A percentile compares a stretch with the other conserved stretches of the same genome.
phyloP scores from a whole-genome alignment of 2,113 vertebrate species.

The Periophthalmodon schlosseri region DNA sequence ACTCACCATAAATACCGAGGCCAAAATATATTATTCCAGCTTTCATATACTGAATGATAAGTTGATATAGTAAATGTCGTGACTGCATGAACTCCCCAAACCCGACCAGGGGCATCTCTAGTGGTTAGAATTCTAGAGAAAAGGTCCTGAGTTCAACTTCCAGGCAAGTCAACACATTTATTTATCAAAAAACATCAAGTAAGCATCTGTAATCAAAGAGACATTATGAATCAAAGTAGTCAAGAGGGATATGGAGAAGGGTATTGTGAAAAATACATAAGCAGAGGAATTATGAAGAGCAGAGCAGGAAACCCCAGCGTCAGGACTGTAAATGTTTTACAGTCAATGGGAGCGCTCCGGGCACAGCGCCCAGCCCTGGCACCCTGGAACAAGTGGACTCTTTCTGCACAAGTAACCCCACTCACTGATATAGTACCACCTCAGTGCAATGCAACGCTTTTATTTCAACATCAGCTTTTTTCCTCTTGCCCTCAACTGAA shows the following conservation, averaged over 20 bases:
- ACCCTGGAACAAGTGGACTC: conserved; percentile 27
- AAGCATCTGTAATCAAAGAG: not conserved
- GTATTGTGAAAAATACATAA: conserved; percentile 34
- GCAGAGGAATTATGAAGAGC: conserved; percentile 26
- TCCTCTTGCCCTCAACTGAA: conserved; percentile 10
- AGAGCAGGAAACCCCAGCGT: conserved; percentile 43
- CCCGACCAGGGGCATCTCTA: no score
- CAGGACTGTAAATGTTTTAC: conserved; percentile 56
- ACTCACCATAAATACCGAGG: no score
- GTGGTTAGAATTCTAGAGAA: no score
- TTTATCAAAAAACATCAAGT: not conserved
- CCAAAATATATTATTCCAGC: no score
- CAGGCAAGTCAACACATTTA: not conserved
- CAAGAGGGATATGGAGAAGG: not conserved
- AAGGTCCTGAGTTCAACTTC: no score
- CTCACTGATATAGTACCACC: conserved; percentile 38
- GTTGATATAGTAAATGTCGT: no score
- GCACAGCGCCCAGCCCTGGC: conserved; percentile 42
- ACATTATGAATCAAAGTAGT: not conserved
- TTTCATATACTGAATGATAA: no score
- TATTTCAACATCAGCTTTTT: conserved; percentile 31
- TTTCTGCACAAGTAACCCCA: conserved; percentile 33
- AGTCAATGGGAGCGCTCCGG: conserved; percentile 44
- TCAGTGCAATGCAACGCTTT: conserved; percentile 13
- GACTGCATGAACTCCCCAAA: no score